Evolutionary conservation across 1,140 invertebrate genomes (phyloP).

Genomic region (Drosophila auraria): DNA sequence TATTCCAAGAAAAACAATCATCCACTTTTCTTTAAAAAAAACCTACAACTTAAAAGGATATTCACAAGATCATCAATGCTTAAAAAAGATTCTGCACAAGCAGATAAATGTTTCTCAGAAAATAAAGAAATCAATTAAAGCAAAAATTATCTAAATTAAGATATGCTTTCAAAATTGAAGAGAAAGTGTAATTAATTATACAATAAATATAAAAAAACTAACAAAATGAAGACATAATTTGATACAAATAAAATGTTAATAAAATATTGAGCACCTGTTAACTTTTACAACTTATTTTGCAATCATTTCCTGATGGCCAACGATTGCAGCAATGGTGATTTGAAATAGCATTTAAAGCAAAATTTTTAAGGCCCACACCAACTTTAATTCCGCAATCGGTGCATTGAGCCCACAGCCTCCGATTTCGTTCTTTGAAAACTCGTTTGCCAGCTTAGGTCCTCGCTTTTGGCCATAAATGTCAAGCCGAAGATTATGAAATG

Average conservation of each 20-base stretch:
- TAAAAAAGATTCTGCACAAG: not conserved
- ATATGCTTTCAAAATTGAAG: not conserved
- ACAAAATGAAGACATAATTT: no score
- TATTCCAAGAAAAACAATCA: not conserved
- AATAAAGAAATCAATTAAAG: not conserved
- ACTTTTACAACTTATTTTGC: not conserved
- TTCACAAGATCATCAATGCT: not conserved
- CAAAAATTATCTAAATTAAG: not conserved
- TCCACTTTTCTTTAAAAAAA: not conserved
- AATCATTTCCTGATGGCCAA: slow-evolving; percentile 7
- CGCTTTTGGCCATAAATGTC: slow-evolving; percentile 24
- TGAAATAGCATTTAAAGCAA: no score
- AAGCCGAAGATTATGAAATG: slow-evolving; percentile 48
- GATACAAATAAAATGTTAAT: not conserved
- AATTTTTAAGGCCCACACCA: not conserved
- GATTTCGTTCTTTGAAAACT: slow-evolving; percentile 33
- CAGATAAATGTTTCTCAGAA: not conserved
- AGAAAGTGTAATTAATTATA: no score
- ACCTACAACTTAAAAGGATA: not conserved
- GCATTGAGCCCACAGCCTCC: slow-evolving; percentile 10
- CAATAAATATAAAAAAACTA: not conserved
- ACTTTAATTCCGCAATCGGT: slow-evolving; percentile 7
- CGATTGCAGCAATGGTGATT: not conserved
- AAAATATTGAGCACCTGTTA: not conserved
- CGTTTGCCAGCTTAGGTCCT: slow-evolving; percentile 28